Evolutionary conservation across 2,888 invertebrate species (phyloP).

Genomic region (Pachydiplax longipennis): DNA sequence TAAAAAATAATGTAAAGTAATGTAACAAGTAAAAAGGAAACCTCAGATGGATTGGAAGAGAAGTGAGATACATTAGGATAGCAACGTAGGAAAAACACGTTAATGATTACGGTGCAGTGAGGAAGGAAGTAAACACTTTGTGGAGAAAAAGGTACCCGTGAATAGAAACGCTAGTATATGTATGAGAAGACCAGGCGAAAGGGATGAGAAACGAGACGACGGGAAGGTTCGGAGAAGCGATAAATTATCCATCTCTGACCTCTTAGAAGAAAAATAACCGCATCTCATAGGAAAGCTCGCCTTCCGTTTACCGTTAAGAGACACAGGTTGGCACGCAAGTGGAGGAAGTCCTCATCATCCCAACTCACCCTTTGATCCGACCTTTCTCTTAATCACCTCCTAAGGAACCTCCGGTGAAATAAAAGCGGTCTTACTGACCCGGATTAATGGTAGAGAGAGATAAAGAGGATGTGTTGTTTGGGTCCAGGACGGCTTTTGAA

Average conservation of each 20-base stretch:
- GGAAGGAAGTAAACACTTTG: background rate
- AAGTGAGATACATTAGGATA: background rate
- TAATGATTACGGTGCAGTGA: background rate
- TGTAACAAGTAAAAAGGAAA: too few relatives aligned
- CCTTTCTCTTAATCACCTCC: background rate
- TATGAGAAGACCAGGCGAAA: too few relatives aligned
- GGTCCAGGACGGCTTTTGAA: background rate
- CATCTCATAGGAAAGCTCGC: background rate
- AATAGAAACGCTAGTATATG: background rate
- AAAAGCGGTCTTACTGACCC: background rate
- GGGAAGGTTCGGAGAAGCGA: background rate
- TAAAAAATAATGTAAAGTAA: too few relatives aligned
- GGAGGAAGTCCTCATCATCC: background rate
- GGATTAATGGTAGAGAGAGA: background rate
- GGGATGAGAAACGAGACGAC: background rate
- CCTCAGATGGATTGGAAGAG: too few relatives aligned
- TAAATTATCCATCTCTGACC: background rate
- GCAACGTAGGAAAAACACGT: background rate
- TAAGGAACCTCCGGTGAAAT: background rate
- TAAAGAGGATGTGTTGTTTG: background rate
- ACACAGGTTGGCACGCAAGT: background rate
- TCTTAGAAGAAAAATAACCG: background rate
- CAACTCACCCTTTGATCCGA: background rate
- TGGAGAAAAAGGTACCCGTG: background rate
- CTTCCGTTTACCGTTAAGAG: background rate